phyloP scores from a whole-genome alignment of 2,113 vertebrate genomes.

The Pelobates fuscus region DNA sequence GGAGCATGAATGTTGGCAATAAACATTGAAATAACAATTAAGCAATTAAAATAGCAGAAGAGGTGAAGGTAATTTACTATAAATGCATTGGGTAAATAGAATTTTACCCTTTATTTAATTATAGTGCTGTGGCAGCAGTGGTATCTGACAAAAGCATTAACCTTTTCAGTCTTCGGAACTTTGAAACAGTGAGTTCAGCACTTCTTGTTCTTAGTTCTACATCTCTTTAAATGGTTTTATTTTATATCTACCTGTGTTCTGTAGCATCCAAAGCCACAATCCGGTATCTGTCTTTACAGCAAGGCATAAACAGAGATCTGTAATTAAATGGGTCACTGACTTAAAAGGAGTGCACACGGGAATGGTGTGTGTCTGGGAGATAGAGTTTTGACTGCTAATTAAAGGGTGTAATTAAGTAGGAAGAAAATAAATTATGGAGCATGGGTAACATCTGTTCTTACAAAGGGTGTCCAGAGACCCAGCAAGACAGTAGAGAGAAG shows the following conservation, averaged over 20 bases:
- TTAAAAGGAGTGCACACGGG: constrained; percentile 39
- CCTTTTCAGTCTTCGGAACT: not conserved
- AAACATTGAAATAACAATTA: not conserved
- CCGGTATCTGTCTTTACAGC: constrained; percentile 23
- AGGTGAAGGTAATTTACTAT: not conserved
- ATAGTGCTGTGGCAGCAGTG: not conserved
- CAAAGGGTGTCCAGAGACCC: constrained; percentile 37
- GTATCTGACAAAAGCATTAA: not conserved
- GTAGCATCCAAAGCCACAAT: constrained; percentile 15
- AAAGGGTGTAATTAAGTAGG: constrained; percentile 68
- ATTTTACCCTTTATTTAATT: constrained; percentile 6
- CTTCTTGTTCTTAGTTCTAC: not conserved
- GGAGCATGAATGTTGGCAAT: not conserved
- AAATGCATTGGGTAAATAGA: constrained; percentile 11
- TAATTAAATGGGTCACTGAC: constrained; percentile 56
- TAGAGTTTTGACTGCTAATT: constrained; percentile 63
- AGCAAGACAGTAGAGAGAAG: constrained; percentile 9
- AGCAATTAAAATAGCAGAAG: not conserved
- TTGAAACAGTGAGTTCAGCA: not conserved
- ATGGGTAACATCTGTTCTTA: constrained; percentile 51
- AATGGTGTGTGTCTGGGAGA: constrained; percentile 42
- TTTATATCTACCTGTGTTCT: constrained; percentile 9
- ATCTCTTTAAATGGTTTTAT: not conserved
- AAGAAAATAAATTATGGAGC: constrained; percentile 63
- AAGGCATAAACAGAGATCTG: constrained; percentile 38